Base-by-base conservation (phyloP, 1,140 invertebrate species). In the Pseudomyrmex flavicornis region DNA sequence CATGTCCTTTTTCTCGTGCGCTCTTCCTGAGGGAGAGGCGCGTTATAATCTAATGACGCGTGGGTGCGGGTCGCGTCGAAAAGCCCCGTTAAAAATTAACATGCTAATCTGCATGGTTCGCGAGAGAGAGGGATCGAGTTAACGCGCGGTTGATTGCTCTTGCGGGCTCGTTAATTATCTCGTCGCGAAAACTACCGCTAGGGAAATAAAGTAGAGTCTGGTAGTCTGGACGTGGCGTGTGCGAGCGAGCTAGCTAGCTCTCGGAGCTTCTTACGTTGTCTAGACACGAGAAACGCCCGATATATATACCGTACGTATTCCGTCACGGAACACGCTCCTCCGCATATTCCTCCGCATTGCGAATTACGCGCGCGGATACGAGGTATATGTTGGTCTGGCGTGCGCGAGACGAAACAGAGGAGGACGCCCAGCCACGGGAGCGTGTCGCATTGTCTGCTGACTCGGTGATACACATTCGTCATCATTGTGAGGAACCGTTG, bases 371-470 rank as follows among this genome's bases (percentile, higher is more conserved):
- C 52, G 22, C 73, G 73, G 74, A 85, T 50, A 70, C 66, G 70
- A 66, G 35, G 5, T 35, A 7, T 35, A 35, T 35, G 35, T 35
- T 61, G 75, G 70, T 15, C 26, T 20, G 35, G 26, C 77, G 72
- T 62, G 83, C 62, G 75, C 70, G 73, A 69, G 76, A 46, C 70
- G 12, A 77, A 58, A 58, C 61, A 77, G 5, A 35, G 35, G 35
- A 62, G 82, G 90, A 91, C 90, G 85, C 84, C 35, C 77, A 91
- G 87, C 83, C 89, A 85, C 35, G 35, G 35, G 86, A 90, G 88
- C 88, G 83, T 88, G 87, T 91, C 84, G 74, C 85, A 91, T 90
- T 90, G 87, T 91, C 83, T 83, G 87, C 77, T 66, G 75, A 85
- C 63, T 85, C 83, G 62, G 83, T 89, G 85, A 86, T 89, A 90